Evolutionary conservation across 2,113 vertebrate species (phyloP).

Genomic region (Cisticola juncidis): DNA sequence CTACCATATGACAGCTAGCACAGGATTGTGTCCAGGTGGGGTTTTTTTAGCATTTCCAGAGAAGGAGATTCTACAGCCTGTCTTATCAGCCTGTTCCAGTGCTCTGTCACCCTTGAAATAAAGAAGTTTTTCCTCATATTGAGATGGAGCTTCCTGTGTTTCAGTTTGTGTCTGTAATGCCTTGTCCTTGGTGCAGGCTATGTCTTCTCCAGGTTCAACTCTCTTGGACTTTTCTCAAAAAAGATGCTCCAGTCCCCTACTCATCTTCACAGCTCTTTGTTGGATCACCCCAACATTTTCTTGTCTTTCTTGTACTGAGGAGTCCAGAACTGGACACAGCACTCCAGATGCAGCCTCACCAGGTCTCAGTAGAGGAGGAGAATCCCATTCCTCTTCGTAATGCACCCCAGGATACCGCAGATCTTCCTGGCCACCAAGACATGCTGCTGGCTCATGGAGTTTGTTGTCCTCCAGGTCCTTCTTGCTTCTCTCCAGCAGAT

Average conservation of each 20-base stretch:
- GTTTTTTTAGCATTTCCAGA: neutral
- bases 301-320: neutral
- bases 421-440: neutral
- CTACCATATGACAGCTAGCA: neutral
- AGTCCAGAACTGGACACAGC: neutral
- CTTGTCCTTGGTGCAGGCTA: neutral
- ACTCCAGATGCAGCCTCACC: neutral
- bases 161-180: neutral
- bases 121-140: neutral
- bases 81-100: neutral
- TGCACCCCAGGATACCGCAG: fast-evolving
- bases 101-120: neutral
- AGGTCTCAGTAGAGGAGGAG: neutral
- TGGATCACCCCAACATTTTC: neutral
- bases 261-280: neutral
- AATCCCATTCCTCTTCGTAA: neutral
- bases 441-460: fast-evolving
- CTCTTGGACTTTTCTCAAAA: neutral
- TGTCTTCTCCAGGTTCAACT: neutral
- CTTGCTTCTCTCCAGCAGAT: neutral
- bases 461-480: neutral
- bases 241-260: fast-evolving
- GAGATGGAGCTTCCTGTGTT: neutral
- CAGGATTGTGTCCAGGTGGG: neutral
- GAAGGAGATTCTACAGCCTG: neutral